A percentile compares a stretch with the other conserved stretches of the same genome.
Conservation (phyloP, 2,113 vertebrate genomes). For the Rallus limicola region DNA sequence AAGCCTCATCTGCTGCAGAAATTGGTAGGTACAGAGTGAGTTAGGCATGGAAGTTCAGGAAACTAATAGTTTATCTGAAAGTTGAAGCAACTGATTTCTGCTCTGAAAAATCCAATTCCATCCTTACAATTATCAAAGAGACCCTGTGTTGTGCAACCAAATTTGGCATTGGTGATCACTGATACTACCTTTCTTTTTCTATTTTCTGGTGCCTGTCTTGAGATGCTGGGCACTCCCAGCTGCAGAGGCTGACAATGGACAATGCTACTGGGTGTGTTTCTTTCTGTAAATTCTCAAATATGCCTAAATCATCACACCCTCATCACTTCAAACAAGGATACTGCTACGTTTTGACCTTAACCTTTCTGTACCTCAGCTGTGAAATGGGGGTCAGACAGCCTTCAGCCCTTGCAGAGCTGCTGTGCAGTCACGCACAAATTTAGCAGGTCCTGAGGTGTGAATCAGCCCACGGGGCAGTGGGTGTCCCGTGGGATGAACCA, state of each 20-base stretch:
- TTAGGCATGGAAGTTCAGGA: background rate
- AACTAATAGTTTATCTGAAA: background rate
- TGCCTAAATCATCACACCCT: background rate
- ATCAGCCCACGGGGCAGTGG: background rate
- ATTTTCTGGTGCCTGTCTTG: background rate
- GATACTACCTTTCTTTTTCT: background rate
- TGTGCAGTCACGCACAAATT: background rate
- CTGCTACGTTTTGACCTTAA: background rate
- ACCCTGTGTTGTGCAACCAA: background rate
- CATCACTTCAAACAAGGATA: fast-evolving
- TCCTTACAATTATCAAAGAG: background rate
- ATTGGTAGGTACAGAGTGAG: background rate
- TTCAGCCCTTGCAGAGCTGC: fast-evolving
- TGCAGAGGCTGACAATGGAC: background rate
- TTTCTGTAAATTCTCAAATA: background rate
- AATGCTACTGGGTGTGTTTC: background rate
- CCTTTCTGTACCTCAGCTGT: background rate
- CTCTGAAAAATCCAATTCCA: background rate
- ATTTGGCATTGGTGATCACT: background rate
- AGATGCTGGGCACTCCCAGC: background rate
- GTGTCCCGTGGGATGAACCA: background rate
- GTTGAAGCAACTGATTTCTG: background rate
- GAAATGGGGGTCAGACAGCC: background rate
- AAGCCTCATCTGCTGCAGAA: background rate
- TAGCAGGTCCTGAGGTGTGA: background rate